phyloP scores from a whole-genome alignment of 2,113 vertebrate genomes.

The Saguinus midas region DNA sequence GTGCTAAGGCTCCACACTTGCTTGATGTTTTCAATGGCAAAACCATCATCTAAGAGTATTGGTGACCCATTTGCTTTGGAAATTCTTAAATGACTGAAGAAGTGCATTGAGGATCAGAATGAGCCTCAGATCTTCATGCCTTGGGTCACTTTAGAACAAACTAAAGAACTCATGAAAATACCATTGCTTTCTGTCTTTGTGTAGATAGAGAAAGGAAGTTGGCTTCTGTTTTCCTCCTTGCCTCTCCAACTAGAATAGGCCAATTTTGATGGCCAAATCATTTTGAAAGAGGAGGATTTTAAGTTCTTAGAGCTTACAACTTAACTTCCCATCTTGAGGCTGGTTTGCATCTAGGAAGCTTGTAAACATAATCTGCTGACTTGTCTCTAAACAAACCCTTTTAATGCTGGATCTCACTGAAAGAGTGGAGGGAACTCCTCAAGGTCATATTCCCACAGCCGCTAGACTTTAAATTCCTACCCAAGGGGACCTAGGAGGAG shows the following conservation, averaged over 20 bases:
- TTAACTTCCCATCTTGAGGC: neutral
- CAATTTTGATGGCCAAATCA: neutral
- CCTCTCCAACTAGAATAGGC: neutral
- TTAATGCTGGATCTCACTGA: neutral
- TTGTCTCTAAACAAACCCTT: neutral
- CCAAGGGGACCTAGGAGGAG: neutral
- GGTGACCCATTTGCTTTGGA: neutral
- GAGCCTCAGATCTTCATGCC: neutral
- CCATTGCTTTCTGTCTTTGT: neutral
- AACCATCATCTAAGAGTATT: neutral
- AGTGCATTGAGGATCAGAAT: neutral
- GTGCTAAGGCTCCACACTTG: accelerated
- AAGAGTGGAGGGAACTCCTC: neutral
- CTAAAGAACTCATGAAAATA: neutral
- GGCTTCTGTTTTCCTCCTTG: neutral
- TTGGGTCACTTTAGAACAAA: neutral
- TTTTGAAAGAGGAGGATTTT: neutral
- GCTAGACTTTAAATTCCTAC: neutral
- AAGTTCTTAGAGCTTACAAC: neutral
- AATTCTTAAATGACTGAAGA: neutral
- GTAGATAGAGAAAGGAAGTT: neutral
- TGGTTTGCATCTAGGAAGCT: neutral
- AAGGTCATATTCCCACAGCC: neutral
- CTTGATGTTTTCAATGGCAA: neutral
- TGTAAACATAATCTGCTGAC: neutral